A percentile compares a stretch with the other conserved stretches of the same genome.
phyloP scores from a whole-genome alignment of 2,113 vertebrate genomes.

The Gobio gobio region DNA sequence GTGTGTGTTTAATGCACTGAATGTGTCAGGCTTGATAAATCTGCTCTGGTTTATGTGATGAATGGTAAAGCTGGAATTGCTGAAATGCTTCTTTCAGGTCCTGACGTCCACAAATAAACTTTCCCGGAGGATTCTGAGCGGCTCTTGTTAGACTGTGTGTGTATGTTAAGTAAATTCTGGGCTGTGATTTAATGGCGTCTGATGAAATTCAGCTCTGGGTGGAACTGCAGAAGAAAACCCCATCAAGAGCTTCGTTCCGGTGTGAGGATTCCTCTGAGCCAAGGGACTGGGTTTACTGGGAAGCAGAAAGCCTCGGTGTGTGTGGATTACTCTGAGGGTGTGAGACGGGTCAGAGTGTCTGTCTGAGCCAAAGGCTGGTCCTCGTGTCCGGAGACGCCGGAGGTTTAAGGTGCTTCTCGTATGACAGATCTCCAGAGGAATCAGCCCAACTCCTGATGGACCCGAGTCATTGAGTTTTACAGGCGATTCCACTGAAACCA shows the following conservation, averaged over 20 bases:
- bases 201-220: conserved; percentile 58
- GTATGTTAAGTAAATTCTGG: conserved; percentile 1
- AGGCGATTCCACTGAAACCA: no score
- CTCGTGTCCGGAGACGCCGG: no score
- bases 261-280: conserved; percentile 58
- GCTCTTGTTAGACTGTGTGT: neutral
- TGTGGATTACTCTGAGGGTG: no score
- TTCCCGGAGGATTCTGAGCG: neutral
- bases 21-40: conserved; percentile 5
- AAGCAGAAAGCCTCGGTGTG: neutral
- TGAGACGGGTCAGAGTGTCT: no score
- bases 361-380: no score
- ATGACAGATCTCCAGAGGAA: no score
- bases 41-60: neutral
- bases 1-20: neutral
- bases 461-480: no score
- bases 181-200: conserved; percentile 69
- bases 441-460: no score
- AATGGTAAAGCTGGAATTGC: conserved; percentile 6
- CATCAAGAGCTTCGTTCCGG: conserved; percentile 74
- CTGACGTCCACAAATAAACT: conserved; percentile 50
- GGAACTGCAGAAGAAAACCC: conserved; percentile 66
- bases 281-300: conserved; percentile 67
- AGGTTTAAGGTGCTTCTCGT: no score
- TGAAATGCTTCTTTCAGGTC: conserved; percentile 42